Evolutionary conservation across 2,888 invertebrate genomes (phyloP), one percentile per base, ranked within the genome.

Genomic region (Drosophila peninsularis): DNA sequence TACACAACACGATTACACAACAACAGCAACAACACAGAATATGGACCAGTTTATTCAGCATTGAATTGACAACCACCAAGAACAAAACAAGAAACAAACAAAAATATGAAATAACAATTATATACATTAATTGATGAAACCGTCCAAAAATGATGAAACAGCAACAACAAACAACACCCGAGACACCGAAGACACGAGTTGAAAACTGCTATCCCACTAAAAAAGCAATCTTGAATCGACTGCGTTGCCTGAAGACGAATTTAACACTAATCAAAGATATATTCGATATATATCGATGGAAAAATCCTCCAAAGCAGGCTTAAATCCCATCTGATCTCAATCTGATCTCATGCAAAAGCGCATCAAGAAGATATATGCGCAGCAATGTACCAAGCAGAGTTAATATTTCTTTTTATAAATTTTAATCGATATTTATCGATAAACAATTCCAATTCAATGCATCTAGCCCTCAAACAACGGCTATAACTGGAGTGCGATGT

Each of bases 11-110:
- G 56, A 70, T 62, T 61, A 55, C 62, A 78, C 63, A 47, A 52
- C 53, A 64, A 47, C 47, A 66, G 62, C 4, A n/a, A n/a, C n/a
- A n/a, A n/a, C n/a, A n/a, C n/a, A 63, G 62, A 71, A 52, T 66
- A 85, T 79, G 83, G 83, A 88, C 83, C 83, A 84, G 83, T 84
- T 88, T 88, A 75, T 83, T 87, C 83, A 83, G 62, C 65, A 88
- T 67, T 88, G 86, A 84, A 84, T 88, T 80, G 75, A 84, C 83
- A 80, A 82, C 85, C 88, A 83, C 88, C 85, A 88, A 87, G 56
- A 74, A 62, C 39, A 55, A 66, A 78, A 44, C 19, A 52, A 74
- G 64, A 44, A 32, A 45, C 69, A 67, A 65, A 19, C 32, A 64
- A 64, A 64, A 53, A 14, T 44, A 41, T 24, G 19, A 56, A 39